Conservation (phyloP, 2,797 vertebrate species). For the Tapirus indicus region DNA sequence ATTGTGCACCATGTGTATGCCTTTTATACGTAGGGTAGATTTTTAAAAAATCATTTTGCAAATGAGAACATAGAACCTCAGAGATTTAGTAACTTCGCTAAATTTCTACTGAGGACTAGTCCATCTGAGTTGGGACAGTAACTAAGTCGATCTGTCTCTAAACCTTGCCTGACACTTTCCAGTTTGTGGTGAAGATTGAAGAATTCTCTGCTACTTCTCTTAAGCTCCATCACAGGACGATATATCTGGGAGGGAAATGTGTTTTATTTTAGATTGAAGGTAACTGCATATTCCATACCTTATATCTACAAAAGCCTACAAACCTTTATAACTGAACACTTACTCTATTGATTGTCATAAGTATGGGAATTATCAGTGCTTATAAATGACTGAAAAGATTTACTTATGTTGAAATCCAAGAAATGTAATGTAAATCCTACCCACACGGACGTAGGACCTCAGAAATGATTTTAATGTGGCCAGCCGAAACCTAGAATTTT, state of each 20-base stretch:
- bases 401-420: slow-evolving; percentile 48
- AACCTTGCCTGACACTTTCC: background rate
- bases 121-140: background rate
- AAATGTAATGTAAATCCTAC: background rate
- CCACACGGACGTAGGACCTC: background rate
- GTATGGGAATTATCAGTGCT: slow-evolving; percentile 48
- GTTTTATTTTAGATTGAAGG: slow-evolving; percentile 38
- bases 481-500: background rate
- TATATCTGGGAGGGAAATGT: background rate
- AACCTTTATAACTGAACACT: background rate
- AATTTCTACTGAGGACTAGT: background rate
- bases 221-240: background rate
- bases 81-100: background rate
- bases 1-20: rapidly evolving
- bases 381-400: slow-evolving; percentile 61
- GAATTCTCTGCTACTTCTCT: slow-evolving; percentile 32
- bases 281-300: slow-evolving; percentile 22
- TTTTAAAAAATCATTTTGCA: background rate
- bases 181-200: background rate
- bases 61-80: background rate
- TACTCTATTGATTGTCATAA: slow-evolving; percentile 52
- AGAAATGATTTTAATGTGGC: background rate
- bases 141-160: background rate
- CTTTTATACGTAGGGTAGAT: background rate
- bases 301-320: slow-evolving; percentile 51